phyloP scores from a whole-genome alignment of 2,888 invertebrate genomes.

The Aphelenchoides bicaudatus region DNA sequence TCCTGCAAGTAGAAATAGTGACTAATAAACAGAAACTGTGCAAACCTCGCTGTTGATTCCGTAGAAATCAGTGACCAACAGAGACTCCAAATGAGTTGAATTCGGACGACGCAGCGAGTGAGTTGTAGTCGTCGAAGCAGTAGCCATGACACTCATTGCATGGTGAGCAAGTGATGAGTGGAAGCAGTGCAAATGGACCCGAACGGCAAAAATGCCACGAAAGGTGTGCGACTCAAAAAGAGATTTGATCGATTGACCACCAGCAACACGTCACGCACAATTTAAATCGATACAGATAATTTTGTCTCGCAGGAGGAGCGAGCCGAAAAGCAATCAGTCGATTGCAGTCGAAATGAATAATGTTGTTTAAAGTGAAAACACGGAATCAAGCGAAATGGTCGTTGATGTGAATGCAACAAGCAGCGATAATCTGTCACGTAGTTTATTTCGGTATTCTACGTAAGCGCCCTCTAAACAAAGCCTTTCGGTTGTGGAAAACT shows the following conservation, averaged over 20 bases:
- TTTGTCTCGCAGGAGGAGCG: no score
- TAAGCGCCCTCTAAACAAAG: no score
- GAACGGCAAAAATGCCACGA: neutral
- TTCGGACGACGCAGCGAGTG: neutral
- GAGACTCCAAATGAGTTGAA: slow-evolving; percentile 6
- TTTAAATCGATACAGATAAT: no score
- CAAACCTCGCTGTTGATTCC: neutral
- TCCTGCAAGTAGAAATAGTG: neutral
- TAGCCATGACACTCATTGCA: slow-evolving; percentile 9
- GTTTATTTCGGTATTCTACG: no score
- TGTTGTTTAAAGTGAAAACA: no score
- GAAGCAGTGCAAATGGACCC: neutral
- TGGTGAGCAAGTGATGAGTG: neutral
- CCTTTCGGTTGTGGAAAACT: no score
- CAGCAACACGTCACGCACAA: no score
- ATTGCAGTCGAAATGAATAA: slow-evolving; percentile 1
- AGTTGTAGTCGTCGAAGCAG: neutral
- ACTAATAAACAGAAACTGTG: neutral
- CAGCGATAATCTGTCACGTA: no score
- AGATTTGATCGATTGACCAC: neutral
- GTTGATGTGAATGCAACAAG: no score
- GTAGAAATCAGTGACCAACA: slow-evolving; percentile 9
- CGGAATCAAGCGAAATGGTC: no score
- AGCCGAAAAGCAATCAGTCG: no score
- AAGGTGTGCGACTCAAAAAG: neutral